Evolutionary conservation across 2,113 vertebrate species (phyloP).

Genomic region (Hirundichthys speculiger): DNA sequence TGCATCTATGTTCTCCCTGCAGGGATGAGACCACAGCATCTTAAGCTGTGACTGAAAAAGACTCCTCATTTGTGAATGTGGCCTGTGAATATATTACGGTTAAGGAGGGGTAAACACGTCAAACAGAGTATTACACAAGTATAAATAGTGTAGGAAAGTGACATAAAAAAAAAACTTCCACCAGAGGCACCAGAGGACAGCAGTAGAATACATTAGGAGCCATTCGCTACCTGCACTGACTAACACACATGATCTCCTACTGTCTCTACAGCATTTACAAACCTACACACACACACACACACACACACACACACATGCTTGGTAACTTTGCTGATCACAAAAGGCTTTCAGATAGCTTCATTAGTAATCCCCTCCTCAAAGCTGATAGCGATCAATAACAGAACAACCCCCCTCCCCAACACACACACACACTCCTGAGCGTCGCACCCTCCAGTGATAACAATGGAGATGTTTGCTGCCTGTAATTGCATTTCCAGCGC

Average conservation of each 20-base stretch:
- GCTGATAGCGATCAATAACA: conserved; percentile 78
- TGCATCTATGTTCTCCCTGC: neutral
- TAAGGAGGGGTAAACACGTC: neutral
- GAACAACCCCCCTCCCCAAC: conserved; percentile 50
- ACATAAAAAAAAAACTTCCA: conserved; percentile 33
- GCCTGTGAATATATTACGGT: too few species aligned
- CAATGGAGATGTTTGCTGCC: conserved; percentile 82
- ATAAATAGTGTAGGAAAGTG: neutral
- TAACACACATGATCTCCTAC: conserved; percentile 36
- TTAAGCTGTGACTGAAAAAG: neutral
- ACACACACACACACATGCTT: conserved; percentile 16
- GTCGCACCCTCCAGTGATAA: conserved; percentile 75
- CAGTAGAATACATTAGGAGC: conserved; percentile 2
- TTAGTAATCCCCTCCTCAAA: conserved; percentile 79
- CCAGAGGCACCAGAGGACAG: conserved; percentile 58
- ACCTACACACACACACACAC: conserved; percentile 6
- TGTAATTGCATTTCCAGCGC: conserved; percentile 81
- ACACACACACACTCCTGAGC: conserved; percentile 71
- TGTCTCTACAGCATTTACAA: conserved; percentile 31
- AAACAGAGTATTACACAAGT: neutral
- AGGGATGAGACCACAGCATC: neutral
- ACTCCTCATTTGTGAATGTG: too few species aligned
- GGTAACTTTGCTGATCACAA: conserved; percentile 61
- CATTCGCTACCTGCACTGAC: conserved; percentile 26
- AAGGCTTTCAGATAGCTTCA: conserved; percentile 76